phyloP scores from a whole-genome alignment of 2,113 vertebrate species.

The Falco punctatus region DNA sequence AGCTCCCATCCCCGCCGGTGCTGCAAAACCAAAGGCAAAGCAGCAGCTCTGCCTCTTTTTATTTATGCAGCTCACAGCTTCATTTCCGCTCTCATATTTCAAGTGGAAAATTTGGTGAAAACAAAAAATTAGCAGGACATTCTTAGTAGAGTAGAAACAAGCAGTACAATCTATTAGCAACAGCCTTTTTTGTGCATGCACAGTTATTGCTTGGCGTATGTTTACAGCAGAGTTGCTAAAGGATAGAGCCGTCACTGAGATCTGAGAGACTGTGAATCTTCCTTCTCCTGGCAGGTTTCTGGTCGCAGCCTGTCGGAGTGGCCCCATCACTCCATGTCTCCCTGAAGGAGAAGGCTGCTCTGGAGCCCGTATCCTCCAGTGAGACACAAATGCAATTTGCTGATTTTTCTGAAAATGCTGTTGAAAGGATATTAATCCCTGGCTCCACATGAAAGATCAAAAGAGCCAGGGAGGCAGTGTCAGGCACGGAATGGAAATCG shows the following conservation, averaged over 20 bases:
- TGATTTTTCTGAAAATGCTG: neutral
- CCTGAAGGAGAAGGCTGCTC: neutral
- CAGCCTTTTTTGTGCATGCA: neutral
- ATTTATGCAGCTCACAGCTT: neutral
- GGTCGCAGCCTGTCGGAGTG: neutral
- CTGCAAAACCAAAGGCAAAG: neutral
- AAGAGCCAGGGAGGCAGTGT: neutral
- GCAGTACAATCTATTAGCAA: neutral
- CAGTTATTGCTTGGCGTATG: neutral
- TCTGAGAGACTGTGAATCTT: neutral
- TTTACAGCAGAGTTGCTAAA: neutral
- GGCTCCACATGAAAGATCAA: conserved; percentile 7
- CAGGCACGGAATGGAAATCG: neutral
- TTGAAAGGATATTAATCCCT: neutral
- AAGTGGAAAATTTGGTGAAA: conserved; percentile 59
- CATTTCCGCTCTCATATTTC: neutral
- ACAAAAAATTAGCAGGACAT: conserved; percentile 63
- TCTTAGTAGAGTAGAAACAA: neutral
- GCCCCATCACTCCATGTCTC: neutral
- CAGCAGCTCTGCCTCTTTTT: neutral
- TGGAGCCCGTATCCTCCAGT: neutral
- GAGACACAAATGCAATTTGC: neutral
- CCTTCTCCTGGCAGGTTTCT: neutral
- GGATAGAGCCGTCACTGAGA: neutral
- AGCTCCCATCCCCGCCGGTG: rapidly evolving